phyloP scores from a whole-genome alignment of 2,888 invertebrate genomes.

The Eurytoma adleriae region DNA sequence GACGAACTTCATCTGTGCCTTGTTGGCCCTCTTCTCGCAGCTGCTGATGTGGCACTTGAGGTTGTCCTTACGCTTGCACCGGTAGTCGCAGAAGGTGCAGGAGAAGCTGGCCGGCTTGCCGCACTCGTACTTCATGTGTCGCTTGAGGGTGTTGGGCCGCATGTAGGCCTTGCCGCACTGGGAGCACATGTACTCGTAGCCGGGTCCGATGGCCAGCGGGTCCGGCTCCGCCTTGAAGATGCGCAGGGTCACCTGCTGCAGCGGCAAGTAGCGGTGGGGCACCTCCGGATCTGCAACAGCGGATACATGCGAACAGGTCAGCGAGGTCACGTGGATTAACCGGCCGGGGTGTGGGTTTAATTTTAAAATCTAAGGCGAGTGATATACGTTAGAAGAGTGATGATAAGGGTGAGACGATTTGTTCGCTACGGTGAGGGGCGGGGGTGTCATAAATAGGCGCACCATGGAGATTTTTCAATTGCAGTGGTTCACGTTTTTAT shows the following conservation, averaged over 20 bases:
- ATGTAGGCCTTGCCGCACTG: constrained; percentile 52
- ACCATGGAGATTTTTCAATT: too few species aligned
- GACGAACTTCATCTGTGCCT: too few species aligned
- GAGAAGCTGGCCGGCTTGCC: constrained; percentile 65
- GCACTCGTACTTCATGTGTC: constrained; percentile 66
- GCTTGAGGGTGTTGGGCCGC: constrained; percentile 50
- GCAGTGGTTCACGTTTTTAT: too few species aligned
- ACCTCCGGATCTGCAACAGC: constrained; percentile 20
- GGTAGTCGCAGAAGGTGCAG: constrained; percentile 63
- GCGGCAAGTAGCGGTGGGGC: constrained; percentile 19
- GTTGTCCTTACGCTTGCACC: constrained; percentile 58
- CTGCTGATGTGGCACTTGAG: constrained; percentile 59
- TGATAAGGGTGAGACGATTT: too few species aligned
- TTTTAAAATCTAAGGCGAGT: too few species aligned
- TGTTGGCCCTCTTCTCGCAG: constrained; percentile 31
- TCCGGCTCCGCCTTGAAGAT: constrained; percentile 35
- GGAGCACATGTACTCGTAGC: constrained; percentile 31
- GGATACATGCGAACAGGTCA: not conserved
- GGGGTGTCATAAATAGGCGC: too few species aligned
- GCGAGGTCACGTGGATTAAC: not conserved
- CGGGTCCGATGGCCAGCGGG: not conserved
- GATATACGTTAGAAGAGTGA: too few species aligned
- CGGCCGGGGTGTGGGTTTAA: too few species aligned
- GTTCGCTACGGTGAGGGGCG: too few species aligned
- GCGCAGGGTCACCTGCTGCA: constrained; percentile 16